These are phyloP conservation scores for Sebastes cheni DNA, from an alignment of 2,797 vertebrate genomes.

Conservation along the genomic window DNA sequence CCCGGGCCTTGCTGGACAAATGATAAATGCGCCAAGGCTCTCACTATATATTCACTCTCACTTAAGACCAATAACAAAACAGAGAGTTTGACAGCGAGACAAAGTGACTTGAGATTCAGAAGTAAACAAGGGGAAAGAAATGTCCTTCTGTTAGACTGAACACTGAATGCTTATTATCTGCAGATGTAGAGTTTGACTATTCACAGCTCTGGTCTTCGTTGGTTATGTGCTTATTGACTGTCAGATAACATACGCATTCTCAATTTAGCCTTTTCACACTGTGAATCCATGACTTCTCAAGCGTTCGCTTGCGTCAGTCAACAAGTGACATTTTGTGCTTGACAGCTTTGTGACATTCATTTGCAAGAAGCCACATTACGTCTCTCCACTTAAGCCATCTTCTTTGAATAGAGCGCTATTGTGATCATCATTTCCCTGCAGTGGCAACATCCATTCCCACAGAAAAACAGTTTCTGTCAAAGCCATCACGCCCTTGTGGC, in stretches of 20 bases:
- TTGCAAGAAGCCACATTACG: background rate
- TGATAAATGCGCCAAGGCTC: conserved; percentile 38
- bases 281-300: background rate
- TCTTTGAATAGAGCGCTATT: background rate
- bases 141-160: background rate
- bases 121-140: background rate
- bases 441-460: background rate
- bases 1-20: conserved; percentile 20
- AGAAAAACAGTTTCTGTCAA: background rate
- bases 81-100: conserved; percentile 12
- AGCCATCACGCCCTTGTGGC: background rate
- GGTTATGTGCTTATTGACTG: background rate
- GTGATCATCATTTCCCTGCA: background rate
- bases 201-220: background rate
- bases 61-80: conserved; percentile 36
- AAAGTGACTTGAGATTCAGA: conserved; percentile 4
- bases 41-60: conserved; percentile 29
- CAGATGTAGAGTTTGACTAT: background rate
- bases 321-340: background rate
- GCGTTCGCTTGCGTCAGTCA: background rate
- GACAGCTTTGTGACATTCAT: background rate
- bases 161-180: background rate
- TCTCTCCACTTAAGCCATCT: background rate
- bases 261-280: background rate
- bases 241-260: background rate